These are phyloP conservation scores for Tubiluchus corallicola DNA, from an alignment of 2,888 invertebrate genomes.

Conservation along the genomic window DNA sequence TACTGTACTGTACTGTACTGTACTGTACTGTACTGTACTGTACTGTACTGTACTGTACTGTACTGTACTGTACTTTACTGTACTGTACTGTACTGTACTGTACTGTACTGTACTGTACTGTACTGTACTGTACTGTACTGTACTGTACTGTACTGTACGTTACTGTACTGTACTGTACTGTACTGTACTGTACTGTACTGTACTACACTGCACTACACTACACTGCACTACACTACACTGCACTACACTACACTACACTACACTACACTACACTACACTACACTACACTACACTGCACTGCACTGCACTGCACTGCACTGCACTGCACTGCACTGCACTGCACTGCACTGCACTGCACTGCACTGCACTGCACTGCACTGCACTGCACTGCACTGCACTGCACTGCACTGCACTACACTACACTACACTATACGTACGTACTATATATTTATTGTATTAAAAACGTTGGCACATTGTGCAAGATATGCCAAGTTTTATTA, in stretches of 20 bases:
- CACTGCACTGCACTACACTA: constrained; percentile 3
- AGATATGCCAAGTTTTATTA: no score
- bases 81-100: constrained; percentile 3
- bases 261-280: constrained; percentile 3
- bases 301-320: constrained; percentile 3
- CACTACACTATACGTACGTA: not conserved
- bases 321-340: constrained; percentile 3
- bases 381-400: no score
- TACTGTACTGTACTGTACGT: constrained; percentile 3
- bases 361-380: constrained; percentile 3
- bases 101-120: constrained; percentile 3
- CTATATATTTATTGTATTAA: constrained; percentile 1
- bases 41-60: constrained; percentile 3
- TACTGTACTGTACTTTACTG: constrained; percentile 1
- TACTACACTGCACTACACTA: constrained; percentile 3
- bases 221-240: constrained; percentile 3
- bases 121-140: constrained; percentile 3
- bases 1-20: constrained; percentile 3
- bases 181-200: not conserved
- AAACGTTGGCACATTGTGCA: no score
- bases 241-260: constrained; percentile 3
- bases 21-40: constrained; percentile 1
- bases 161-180: constrained; percentile 1
- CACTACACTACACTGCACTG: constrained; percentile 3
- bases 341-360: constrained; percentile 3